Percentiles rank a stretch among this genome's conserved stretches.
phyloP scores from a whole-genome alignment of 2,797 vertebrate genomes.

The Clarias laeviceps region DNA sequence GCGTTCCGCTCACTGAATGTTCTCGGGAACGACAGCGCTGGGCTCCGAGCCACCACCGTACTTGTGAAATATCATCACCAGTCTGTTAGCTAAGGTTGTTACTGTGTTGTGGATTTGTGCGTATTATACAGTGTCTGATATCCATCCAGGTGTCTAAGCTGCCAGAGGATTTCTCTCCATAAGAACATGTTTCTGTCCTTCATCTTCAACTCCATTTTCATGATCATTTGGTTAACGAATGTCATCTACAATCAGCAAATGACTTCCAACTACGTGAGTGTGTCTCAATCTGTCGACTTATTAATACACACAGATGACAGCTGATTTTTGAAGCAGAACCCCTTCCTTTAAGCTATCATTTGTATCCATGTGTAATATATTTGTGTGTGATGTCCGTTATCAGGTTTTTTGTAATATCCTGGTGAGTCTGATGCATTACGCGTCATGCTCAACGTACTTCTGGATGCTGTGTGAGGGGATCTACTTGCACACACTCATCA shows the following conservation, averaged over 20 bases:
- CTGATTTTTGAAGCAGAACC: not conserved
- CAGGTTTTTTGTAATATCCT: constrained; percentile 79
- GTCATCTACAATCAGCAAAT: constrained; percentile 51
- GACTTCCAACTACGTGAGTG: constrained; percentile 67
- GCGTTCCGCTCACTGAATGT: too few relatives aligned
- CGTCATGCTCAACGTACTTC: constrained; percentile 74
- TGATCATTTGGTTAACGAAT: constrained; percentile 70
- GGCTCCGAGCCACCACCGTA: too few relatives aligned
- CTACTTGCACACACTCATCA: constrained; percentile 83
- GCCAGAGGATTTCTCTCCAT: constrained; percentile 82
- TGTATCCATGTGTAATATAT: not conserved
- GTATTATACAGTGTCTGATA: not conserved
- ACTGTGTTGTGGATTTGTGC: not conserved
- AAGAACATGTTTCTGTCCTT: constrained; percentile 83
- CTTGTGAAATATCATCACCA: too few relatives aligned
- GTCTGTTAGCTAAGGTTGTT: not conserved
- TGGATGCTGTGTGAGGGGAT: constrained; percentile 86
- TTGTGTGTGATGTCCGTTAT: not conserved
- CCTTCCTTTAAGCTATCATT: not conserved
- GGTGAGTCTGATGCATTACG: constrained; percentile 70
- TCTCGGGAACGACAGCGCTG: too few relatives aligned
- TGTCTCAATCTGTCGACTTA: not conserved
- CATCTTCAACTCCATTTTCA: constrained; percentile 77
- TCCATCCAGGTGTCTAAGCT: constrained; percentile 75
- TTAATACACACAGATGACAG: not conserved